phyloP scores from a whole-genome alignment of 2,888 invertebrate species.

The Tiliacea aurago region DNA sequence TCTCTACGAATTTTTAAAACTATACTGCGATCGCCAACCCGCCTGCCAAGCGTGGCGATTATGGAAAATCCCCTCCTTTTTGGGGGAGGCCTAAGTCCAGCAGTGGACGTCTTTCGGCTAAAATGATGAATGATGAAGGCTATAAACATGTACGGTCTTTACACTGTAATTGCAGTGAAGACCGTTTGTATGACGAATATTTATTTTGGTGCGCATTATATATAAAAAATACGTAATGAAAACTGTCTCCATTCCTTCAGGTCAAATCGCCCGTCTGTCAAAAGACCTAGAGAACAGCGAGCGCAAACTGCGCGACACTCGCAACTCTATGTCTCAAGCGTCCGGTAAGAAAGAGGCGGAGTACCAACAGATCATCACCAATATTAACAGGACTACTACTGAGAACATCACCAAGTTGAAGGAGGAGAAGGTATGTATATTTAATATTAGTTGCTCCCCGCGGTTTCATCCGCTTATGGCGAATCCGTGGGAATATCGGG shows the following conservation, averaged over 20 bases:
- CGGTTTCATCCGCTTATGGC: no score
- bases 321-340: constrained; percentile 93
- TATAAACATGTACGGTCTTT: neutral
- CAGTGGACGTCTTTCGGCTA: no score
- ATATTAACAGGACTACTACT: constrained; percentile 93
- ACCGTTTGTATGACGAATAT: neutral
- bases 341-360: constrained; percentile 95
- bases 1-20: no score
- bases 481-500: no score
- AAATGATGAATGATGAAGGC: no score
- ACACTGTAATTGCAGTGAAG: neutral
- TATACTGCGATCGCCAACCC: no score
- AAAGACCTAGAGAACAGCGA: constrained; percentile 95
- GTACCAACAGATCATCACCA: constrained; percentile 93
- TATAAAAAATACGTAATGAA: no score
- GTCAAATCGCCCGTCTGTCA: constrained; percentile 93
- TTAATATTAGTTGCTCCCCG: neutral
- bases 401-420: constrained; percentile 94
- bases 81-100: no score
- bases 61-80: no score
- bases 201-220: neutral
- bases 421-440: constrained; percentile 92
- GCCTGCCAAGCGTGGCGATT: no score
- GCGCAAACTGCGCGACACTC: constrained; percentile 91
- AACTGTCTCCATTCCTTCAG: constrained; percentile 64